These are phyloP conservation scores for Muraenolepis orangiensis DNA, from an alignment of 2,797 vertebrate species.

Conservation along the genomic window DNA sequence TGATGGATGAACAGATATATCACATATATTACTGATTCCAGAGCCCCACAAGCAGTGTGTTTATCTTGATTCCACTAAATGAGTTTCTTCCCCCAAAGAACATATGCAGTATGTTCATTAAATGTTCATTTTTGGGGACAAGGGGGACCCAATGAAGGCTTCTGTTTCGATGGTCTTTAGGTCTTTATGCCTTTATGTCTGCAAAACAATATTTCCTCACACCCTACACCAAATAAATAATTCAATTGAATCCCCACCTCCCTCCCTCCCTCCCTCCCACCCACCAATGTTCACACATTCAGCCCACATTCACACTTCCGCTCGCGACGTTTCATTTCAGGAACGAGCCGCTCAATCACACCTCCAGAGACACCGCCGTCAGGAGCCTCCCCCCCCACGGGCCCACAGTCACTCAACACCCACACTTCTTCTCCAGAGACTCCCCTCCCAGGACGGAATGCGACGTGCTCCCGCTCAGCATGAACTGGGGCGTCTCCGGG, in stretches of 20 bases:
- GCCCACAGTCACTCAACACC: constrained; percentile 70
- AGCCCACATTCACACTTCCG: background rate
- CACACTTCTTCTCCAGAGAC: constrained; percentile 72
- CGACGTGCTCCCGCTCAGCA: constrained; percentile 70
- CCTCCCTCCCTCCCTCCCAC: background rate
- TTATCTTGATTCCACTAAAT: background rate
- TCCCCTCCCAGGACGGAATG: constrained; percentile 64
- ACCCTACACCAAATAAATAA: background rate
- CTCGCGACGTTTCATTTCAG: background rate
- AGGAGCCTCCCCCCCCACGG: background rate
- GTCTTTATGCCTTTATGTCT: background rate
- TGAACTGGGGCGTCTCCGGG: constrained; percentile 53
- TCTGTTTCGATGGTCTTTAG: background rate
- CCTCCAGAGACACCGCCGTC: background rate
- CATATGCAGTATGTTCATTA: background rate
- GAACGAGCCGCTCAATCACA: background rate
- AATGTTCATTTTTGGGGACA: background rate
- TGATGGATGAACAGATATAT: background rate
- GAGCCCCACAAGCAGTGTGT: background rate
- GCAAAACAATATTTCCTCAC: background rate
- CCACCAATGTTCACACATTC: background rate
- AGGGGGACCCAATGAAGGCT: background rate
- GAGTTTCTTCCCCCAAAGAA: background rate
- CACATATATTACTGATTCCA: background rate
- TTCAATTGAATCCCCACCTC: background rate